These are phyloP conservation scores for Aphodius granarius DNA, from an alignment of 2,888 invertebrate genomes.

Conservation along the genomic window DNA sequence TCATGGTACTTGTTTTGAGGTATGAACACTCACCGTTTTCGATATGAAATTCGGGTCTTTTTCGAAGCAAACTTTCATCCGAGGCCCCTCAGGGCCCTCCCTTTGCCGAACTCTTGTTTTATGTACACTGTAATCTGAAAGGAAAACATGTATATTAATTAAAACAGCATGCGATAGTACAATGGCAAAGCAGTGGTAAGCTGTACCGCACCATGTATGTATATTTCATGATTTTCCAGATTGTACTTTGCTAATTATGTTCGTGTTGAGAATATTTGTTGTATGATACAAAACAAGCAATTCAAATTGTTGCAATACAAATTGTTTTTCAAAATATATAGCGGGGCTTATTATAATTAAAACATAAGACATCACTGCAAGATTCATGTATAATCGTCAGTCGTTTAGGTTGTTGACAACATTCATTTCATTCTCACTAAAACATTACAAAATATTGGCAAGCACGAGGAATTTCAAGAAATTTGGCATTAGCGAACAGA, in stretches of 20 bases:
- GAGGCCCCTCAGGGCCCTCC: constrained; percentile 9
- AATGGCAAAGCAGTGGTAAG: background rate
- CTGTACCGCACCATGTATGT: background rate
- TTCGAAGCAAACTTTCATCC: background rate
- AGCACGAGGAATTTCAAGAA: background rate
- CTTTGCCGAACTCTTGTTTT: constrained; percentile 3
- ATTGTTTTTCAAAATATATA: too few species aligned
- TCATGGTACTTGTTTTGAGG: background rate
- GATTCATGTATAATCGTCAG: too few species aligned
- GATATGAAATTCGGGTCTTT: background rate
- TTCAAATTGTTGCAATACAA: too few species aligned
- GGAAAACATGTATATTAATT: constrained; percentile 8
- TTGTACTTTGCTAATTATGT: background rate
- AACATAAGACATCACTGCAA: too few species aligned
- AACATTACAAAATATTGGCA: background rate
- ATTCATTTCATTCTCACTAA: background rate
- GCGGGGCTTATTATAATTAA: too few species aligned
- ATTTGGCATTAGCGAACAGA: background rate
- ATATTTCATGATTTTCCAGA: background rate
- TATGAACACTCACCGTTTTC: background rate
- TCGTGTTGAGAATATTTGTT: background rate
- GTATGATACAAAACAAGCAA: background rate
- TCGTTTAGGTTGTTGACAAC: too few species aligned
- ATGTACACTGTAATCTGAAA: constrained; percentile 2
- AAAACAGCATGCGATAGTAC: background rate